These are phyloP conservation scores for Heliconius congener DNA, from an alignment of 1,140 invertebrate genomes.

Conservation along the genomic window DNA sequence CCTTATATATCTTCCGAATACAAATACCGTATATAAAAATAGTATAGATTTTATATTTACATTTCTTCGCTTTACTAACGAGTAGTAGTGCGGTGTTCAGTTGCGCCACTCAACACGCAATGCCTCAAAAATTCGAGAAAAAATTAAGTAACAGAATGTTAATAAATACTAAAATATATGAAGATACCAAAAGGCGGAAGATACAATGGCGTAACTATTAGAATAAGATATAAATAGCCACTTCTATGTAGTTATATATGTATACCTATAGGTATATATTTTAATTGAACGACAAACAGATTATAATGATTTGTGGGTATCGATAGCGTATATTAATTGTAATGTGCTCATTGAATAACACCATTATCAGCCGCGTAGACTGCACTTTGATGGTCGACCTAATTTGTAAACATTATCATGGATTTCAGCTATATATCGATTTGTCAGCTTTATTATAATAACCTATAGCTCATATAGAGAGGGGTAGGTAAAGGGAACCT, in stretches of 20 bases:
- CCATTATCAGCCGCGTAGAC: slow-evolving; percentile 38
- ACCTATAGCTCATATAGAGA: no score
- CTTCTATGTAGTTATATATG: not conserved
- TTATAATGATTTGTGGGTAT: slow-evolving; percentile 57
- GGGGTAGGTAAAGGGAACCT: no score
- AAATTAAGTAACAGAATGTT: no score
- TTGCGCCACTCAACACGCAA: no score
- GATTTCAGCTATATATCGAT: slow-evolving; percentile 4
- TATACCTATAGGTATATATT: not conserved
- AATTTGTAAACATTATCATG: slow-evolving; percentile 14
- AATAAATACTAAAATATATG: no score
- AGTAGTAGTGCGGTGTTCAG: no score
- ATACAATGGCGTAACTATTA: not conserved
- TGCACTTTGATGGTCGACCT: slow-evolving; percentile 26
- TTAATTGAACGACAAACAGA: slow-evolving; percentile 62
- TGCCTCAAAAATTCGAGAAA: no score
- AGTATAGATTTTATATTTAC: no score
- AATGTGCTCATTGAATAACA: slow-evolving; percentile 66
- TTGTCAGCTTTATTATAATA: not conserved
- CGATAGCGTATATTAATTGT: slow-evolving; percentile 62
- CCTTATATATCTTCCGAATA: no score
- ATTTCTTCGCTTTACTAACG: no score
- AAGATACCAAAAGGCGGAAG: not conserved
- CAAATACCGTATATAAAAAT: no score
- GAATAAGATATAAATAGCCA: not conserved